Conservation (phyloP, 2,888 invertebrate genomes). For the Octonoba sinensis region DNA sequence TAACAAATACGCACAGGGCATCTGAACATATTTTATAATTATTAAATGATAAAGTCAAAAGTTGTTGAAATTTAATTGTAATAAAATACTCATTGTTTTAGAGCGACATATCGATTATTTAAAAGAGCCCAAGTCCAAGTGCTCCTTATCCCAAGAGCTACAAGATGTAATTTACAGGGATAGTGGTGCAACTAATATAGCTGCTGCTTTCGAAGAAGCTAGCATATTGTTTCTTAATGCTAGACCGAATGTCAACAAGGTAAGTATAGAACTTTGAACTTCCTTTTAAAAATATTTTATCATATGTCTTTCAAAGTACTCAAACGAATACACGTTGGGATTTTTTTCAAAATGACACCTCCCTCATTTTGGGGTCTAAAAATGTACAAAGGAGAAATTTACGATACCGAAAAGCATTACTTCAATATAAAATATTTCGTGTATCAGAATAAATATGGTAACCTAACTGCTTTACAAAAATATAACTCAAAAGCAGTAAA, state of each 20-base stretch:
- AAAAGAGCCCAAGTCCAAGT: conserved; percentile 38
- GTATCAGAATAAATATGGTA: too few species aligned
- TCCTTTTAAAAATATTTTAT: neutral
- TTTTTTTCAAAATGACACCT: too few species aligned
- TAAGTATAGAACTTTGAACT: neutral
- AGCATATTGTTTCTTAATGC: conserved; percentile 34
- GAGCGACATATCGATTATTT: conserved; percentile 50
- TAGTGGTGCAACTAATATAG: conserved; percentile 54
- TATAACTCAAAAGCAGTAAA: too few species aligned
- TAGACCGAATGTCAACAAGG: conserved; percentile 47
- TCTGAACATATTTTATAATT: too few species aligned
- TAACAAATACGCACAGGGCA: too few species aligned
- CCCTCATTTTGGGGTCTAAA: too few species aligned
- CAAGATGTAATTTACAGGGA: conserved; percentile 39
- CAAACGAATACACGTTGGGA: too few species aligned
- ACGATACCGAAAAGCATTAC: too few species aligned
- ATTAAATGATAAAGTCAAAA: too few species aligned
- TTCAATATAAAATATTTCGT: too few species aligned
- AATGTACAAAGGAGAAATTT: too few species aligned
- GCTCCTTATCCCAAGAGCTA: conserved; percentile 37
- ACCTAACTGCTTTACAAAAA: too few species aligned
- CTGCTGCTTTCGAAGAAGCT: conserved; percentile 45
- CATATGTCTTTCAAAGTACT: neutral
- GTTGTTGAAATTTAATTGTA: neutral
- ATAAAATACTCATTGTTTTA: conserved; percentile 13